Percentiles rank a stretch among this genome's conserved stretches.
Conservation (phyloP, 2,113 vertebrate species). For the Gavialis gangeticus region DNA sequence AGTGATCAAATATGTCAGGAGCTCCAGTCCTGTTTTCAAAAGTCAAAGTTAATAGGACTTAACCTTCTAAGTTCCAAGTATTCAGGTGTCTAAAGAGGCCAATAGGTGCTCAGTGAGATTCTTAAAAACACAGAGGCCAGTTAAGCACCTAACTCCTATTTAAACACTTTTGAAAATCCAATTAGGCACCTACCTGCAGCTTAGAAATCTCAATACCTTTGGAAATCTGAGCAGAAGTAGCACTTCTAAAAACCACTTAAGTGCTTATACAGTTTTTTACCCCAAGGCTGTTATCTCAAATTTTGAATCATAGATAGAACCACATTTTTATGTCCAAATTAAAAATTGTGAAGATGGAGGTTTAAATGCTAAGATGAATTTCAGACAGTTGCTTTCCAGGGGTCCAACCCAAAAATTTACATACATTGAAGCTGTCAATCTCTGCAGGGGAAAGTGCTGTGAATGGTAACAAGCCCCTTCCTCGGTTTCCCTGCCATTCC, state of each 20-base stretch:
- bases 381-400: not conserved
- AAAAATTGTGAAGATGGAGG: not conserved
- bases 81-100: not conserved
- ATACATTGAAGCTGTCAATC: not conserved
- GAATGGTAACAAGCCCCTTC: not conserved
- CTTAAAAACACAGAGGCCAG: not conserved
- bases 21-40: not conserved
- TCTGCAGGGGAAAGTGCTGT: not conserved
- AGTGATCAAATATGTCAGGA: too few species aligned
- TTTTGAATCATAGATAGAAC: not conserved
- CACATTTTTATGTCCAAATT: not conserved
- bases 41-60: not conserved
- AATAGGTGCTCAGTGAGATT: not conserved
- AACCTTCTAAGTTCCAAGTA: not conserved
- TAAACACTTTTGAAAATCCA: too few species aligned
- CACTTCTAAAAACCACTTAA: not conserved
- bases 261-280: not conserved
- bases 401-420: not conserved
- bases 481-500: not conserved
- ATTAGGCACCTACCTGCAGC: not conserved
- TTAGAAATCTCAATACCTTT: not conserved
- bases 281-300: not conserved
- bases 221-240: not conserved
- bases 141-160: not conserved
- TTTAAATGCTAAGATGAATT: not conserved